These are phyloP conservation scores for Indri indri DNA, from an alignment of 2,113 vertebrate genomes.

Conservation along the genomic window DNA sequence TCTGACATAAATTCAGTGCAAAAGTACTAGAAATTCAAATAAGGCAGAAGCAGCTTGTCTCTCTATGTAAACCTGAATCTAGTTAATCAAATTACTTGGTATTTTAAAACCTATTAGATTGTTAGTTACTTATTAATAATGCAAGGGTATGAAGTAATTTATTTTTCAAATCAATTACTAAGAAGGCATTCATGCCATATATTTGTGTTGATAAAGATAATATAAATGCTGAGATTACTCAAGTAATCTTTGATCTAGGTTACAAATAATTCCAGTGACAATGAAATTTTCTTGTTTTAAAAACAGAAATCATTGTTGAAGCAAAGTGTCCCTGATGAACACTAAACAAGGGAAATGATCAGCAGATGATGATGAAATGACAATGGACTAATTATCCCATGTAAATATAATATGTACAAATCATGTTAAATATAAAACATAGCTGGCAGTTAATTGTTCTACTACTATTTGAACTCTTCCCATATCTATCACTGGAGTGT, in stretches of 20 bases:
- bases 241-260: neutral
- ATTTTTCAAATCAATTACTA: constrained; percentile 39
- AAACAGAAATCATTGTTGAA: neutral
- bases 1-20: constrained; percentile 45
- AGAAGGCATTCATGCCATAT: neutral
- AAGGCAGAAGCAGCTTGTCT: constrained; percentile 35
- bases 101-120: constrained; percentile 59
- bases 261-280: constrained; percentile 11
- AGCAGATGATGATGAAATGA: neutral
- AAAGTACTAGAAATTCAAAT: constrained; percentile 60
- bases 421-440: neutral
- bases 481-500: neutral
- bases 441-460: neutral
- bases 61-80: neutral
- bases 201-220: neutral
- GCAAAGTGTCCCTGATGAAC: neutral
- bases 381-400: neutral
- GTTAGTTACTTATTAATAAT: constrained; percentile 48
- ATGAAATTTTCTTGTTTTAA: constrained; percentile 8
- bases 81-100: constrained; percentile 61
- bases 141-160: constrained; percentile 22
- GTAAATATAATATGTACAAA: neutral
- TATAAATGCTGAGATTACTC: neutral
- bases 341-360: neutral
- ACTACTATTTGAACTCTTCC: neutral